Base-by-base conservation (phyloP, 2,113 vertebrate genomes). In the Noturus placidus region DNA sequence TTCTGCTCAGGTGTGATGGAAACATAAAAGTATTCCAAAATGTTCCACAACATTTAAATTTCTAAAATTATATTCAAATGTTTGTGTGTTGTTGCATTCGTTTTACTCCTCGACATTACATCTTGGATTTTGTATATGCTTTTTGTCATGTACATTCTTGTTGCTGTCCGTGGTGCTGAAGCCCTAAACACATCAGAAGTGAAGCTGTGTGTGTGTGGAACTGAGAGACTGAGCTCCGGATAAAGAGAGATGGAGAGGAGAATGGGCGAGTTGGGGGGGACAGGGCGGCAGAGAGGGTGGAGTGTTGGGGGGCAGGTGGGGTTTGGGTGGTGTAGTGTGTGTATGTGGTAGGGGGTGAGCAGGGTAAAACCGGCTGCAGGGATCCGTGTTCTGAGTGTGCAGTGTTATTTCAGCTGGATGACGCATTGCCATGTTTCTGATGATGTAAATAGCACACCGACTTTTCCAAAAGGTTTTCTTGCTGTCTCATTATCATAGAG, bases 81-180 rank as follows among this genome's bases (percentile, higher is more conserved):
- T n/a, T 72, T 3, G 19, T 38, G 69, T 38, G 6, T 19, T 72
- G 69, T 22, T 38, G 42, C 42, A 46, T 46, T 46, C 42, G 0
- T 72, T 72, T 38, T 8, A 20, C 15, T 38, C 33, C 17, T 72
- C 6, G 22, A 38, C 33, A 3, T 20, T 72, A 14, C n/a, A 33
- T 17, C 69, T 72, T 38, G 20, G 38, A 2, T 35, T 15, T 25
- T 25, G 8, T 61, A 25, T 8, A 22, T 10, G 59, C 4, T 61
- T 61, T n/a, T 1, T 2, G 6, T 79, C 42, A 14, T 22, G 33
- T n/a, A 20, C 6, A 3, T 46, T 7, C 25, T 19, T 52, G 87
- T 77, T 27, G 46, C 59, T 88, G 72, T 78, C 81, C 70, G 6
- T 87, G 87, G 87, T 87, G n/a, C 87, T 87, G 87, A 83, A 72